Evolutionary conservation across 2,113 vertebrate genomes (phyloP).

Genomic region (Sterna hirundo): DNA sequence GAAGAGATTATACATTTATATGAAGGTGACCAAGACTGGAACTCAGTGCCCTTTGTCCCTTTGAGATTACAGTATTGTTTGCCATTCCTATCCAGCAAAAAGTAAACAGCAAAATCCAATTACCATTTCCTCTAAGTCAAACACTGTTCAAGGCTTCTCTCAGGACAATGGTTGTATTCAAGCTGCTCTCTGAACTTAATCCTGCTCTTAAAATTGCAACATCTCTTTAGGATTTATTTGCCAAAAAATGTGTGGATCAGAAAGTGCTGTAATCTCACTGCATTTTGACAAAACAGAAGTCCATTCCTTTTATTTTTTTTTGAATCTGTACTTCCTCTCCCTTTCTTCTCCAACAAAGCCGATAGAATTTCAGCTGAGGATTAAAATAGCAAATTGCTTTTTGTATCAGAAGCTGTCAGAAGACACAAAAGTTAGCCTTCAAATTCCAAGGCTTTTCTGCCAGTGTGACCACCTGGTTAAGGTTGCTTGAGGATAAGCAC

Average conservation of each 20-base stretch:
- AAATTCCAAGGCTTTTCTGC: neutral
- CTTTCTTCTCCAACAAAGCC: neutral
- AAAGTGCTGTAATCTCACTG: neutral
- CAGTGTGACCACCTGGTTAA: neutral
- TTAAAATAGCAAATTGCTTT: neutral
- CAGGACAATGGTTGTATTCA: neutral
- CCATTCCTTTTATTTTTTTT: neutral
- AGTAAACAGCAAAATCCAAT: conserved; percentile 4
- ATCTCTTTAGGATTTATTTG: neutral
- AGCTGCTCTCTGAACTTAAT: neutral
- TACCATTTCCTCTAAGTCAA: neutral
- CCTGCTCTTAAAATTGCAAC: neutral
- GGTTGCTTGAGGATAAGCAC: neutral
- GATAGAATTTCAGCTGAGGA: neutral
- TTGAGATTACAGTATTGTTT: conserved; percentile 7
- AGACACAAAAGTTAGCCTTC: neutral
- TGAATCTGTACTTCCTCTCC: neutral
- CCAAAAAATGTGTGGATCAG: neutral
- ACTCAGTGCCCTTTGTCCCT: neutral
- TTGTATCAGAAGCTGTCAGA: neutral
- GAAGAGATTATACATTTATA: neutral
- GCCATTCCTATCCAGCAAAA: neutral
- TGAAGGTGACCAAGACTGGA: neutral
- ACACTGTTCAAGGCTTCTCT: neutral
- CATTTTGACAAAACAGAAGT: neutral